Evolutionary conservation across 2,797 vertebrate genomes (phyloP), one percentile per base, ranked within the genome.

Genomic region (Peromyscus attwateri): DNA sequence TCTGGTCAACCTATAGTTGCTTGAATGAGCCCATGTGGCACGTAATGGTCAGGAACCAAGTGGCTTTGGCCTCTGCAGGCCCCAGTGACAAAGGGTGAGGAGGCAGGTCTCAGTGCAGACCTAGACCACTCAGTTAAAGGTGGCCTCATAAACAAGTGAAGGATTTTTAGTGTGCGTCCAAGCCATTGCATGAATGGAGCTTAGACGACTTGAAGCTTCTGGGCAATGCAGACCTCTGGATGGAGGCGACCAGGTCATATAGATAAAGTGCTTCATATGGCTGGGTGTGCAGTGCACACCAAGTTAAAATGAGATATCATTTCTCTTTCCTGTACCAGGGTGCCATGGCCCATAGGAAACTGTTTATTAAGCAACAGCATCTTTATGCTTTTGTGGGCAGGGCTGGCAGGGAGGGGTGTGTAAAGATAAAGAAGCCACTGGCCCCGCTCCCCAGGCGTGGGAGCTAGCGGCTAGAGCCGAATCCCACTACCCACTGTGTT

Each of bases 401-500:
- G 60, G 71, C 64, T 97, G 49, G 10, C 57, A 23, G 9, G 73
- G 37, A 17, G 46, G 62, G 40, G 71, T 16, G 1, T 25, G n/a
- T 57, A 80, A 79, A 87, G 68, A 73, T 93, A 80, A 93, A 95
- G 76, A 73, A 79, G 46, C 57, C 11, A 1, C 25, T 0, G 0
- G 87, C 37, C 16, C 90, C 0, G 1, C 40, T 75, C 87, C 84
- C 34, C 83, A 81, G 84, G 87, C 60, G 29, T 1, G 1, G 40
- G 55, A 73, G 94, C 76, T 71, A 76, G 95, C 89, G 76, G 49
- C 66, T 37, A 49, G 81, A 82, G 83, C 89, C 16, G 57, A 95
- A 82, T 96, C 94, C 92, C 90, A 71, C 87, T 85, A 75, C 96
- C 96, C 84, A 95, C 96, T 89, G 95, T 0, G 76, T 49, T 97